Percentiles rank a stretch among this genome's conserved stretches.
Conservation (phyloP, 2,797 vertebrate genomes). For the Rhincodon typus region DNA sequence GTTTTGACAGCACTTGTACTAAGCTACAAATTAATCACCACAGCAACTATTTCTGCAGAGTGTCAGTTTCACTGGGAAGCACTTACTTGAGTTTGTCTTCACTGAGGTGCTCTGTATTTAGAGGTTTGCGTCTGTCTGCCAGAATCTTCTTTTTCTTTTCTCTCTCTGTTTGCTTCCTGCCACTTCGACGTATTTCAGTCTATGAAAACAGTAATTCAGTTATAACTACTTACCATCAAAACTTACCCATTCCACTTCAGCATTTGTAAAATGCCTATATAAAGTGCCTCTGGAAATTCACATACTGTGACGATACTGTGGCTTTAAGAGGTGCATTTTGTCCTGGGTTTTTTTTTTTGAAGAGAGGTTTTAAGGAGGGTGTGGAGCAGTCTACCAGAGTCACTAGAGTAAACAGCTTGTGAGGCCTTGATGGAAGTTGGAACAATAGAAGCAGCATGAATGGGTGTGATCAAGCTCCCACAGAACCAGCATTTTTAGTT, state of each 20-base stretch:
- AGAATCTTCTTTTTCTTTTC: conserved; percentile 68
- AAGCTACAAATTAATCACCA: background rate
- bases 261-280: background rate
- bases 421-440: too few relatives aligned
- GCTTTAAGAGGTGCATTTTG: too few relatives aligned
- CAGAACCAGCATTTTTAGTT: too few relatives aligned
- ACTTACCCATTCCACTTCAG: background rate
- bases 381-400: too few relatives aligned
- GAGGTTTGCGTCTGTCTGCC: conserved; percentile 59
- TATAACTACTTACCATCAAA: background rate
- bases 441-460: too few relatives aligned
- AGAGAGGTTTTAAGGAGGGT: too few relatives aligned
- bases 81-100: conserved; percentile 64
- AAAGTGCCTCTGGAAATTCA: too few relatives aligned
- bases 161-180: conserved; percentile 64
- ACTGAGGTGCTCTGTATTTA: conserved; percentile 56
- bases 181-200: conserved; percentile 58
- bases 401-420: too few relatives aligned
- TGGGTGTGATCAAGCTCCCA: too few relatives aligned
- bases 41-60: background rate
- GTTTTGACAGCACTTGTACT: background rate
- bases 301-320: too few relatives aligned
- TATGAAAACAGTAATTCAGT: conserved; percentile 40
- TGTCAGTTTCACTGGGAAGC: background rate
- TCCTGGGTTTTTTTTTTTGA: too few relatives aligned